phyloP scores from a whole-genome alignment of 2,888 invertebrate species.

The Chrysotoxum bicinctum region DNA sequence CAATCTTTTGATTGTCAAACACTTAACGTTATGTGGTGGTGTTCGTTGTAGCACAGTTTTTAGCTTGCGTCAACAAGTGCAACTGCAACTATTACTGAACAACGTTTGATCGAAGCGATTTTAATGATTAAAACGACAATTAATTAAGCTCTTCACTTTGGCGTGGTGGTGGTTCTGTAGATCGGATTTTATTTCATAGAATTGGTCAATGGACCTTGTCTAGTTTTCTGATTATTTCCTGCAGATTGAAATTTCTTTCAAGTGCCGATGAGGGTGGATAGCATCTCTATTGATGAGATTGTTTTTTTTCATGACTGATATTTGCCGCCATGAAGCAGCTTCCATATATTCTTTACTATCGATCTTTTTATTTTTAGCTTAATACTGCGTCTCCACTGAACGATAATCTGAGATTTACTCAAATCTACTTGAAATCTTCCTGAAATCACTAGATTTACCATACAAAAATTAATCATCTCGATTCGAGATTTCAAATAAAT shows the following conservation, averaged over 20 bases:
- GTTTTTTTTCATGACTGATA: background rate
- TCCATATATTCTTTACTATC: background rate
- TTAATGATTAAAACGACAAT: constrained; percentile 63
- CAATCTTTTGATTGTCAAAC: constrained; percentile 49
- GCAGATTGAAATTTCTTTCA: constrained; percentile 24
- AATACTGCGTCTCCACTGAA: no score
- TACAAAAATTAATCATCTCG: no score
- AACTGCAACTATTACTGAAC: background rate
- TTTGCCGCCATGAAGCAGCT: background rate
- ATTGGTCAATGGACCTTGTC: constrained; percentile 47
- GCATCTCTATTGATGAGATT: background rate
- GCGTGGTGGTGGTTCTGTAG: background rate
- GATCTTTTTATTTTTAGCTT: background rate
- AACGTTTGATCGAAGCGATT: constrained; percentile 56
- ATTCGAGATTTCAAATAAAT: no score
- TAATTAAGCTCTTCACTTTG: constrained; percentile 56
- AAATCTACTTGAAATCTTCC: no score
- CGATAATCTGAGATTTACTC: no score
- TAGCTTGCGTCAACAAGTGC: constrained; percentile 33
- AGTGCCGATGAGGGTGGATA: background rate
- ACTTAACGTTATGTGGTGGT: constrained; percentile 6
- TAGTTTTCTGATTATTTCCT: constrained; percentile 61
- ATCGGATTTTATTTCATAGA: constrained; percentile 46
- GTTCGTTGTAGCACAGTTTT: constrained; percentile 12
- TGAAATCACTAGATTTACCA: no score